Base-by-base conservation (phyloP, 2,888 invertebrate genomes). In the Acrobasis repandana region DNA sequence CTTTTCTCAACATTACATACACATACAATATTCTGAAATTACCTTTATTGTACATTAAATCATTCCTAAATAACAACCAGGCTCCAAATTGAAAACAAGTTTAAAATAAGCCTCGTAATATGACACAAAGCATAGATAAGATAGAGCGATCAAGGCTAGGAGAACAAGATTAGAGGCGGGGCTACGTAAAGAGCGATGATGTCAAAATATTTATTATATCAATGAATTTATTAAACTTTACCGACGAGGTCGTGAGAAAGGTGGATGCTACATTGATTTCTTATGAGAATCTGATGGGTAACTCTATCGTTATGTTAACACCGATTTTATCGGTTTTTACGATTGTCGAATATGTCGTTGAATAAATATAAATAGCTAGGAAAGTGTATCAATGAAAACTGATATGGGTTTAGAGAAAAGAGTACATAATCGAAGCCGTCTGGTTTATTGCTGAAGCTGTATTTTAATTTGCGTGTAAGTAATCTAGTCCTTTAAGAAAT, bases 151-250 rank as follows among this genome's bases (percentile, higher is more conserved):
- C 70, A 63, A 66, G 71, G 61, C 64, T 65, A 68, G 64, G 50
- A 52, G 59, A 67, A 77, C 77, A 82, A 78, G 77, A 73, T 75
- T 34, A 46, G 46, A 52, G 67, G 65, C 68, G 68, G 68, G 66
- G 52, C 66, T 70, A 60, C 66, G 52, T 66, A 65, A 67, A 72
- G 67, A 74, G 65, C 63, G 65, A 65, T 62, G 64, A 67, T 77
- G 84, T 85, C 83, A 82, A 79, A 84, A 84, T 83, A 82, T 84
- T 84, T 84, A 80, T 80, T 76, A 69, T 71, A 71, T 77, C 74
- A 73, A 73, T 70, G 71, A 74, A 78, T 75, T 71, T 70, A 77
- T 74, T 71, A 73, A 70, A 67, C 60, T 56, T 65, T 64, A 62
- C 61, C 36, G 61, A 50, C 50, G 63, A 56, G 65, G 65, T 65